Conservation (phyloP, 2,113 vertebrate genomes). For the Trematomus loennbergii region DNA sequence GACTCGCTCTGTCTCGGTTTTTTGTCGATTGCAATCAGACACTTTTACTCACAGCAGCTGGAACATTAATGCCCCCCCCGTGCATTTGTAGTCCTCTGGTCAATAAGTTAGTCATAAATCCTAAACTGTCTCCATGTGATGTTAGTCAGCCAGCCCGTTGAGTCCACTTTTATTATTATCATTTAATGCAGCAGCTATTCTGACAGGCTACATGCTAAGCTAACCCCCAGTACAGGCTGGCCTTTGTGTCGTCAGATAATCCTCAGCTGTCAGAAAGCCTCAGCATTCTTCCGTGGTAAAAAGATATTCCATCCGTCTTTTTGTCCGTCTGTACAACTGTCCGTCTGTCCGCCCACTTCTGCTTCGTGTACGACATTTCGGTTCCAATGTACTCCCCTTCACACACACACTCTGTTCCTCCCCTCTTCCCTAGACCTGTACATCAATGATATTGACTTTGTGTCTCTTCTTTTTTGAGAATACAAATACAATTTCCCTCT, state of each 20-base stretch:
- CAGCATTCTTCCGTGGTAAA: constrained; percentile 77
- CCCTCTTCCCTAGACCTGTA: constrained; percentile 15
- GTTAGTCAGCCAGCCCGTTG: constrained; percentile 15
- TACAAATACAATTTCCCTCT: no score
- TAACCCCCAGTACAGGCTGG: constrained; percentile 58
- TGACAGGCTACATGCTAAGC: constrained; percentile 31
- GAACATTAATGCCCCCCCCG: not conserved
- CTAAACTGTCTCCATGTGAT: constrained; percentile 7
- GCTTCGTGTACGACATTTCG: constrained; percentile 47
- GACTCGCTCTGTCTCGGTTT: not conserved
- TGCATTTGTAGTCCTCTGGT: not conserved
- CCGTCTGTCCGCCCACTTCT: constrained; percentile 67
- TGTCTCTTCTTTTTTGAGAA: constrained; percentile 10
- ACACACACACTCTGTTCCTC: constrained; percentile 23
- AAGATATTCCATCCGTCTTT: constrained; percentile 64
- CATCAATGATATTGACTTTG: constrained; percentile 1
- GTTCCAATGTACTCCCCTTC: constrained; percentile 38
- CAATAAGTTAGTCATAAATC: not conserved
- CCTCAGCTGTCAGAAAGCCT: constrained; percentile 81
- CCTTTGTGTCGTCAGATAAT: constrained; percentile 77
- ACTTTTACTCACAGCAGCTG: not conserved
- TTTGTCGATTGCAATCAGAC: constrained; percentile 8
- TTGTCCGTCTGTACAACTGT: constrained; percentile 35
- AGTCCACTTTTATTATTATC: constrained; percentile 21
- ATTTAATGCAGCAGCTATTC: constrained; percentile 30